These are phyloP conservation scores for Lucilia sericata DNA, from an alignment of 1,140 invertebrate species.

Conservation along the genomic window DNA sequence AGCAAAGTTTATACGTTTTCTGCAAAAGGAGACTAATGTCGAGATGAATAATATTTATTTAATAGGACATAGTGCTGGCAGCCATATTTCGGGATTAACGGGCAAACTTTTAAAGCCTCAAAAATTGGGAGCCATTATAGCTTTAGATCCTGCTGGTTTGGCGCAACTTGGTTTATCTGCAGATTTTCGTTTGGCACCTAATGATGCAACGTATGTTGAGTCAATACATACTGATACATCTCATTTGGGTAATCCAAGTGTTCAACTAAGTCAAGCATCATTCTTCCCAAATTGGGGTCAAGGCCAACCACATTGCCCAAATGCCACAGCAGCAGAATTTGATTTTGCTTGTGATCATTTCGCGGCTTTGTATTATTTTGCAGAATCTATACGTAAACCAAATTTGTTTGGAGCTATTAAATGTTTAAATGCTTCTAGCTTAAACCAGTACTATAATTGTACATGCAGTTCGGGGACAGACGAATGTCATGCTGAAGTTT, in stretches of 20 bases:
- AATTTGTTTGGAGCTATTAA: conserved; percentile 55
- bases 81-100: conserved; percentile 69
- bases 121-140: conserved; percentile 65
- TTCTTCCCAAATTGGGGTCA: conserved; percentile 78
- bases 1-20: conserved; percentile 57
- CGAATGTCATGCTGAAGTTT: conserved; percentile 52
- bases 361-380: conserved; percentile 62
- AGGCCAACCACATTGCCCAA: conserved; percentile 76
- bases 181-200: conserved; percentile 69
- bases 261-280: conserved; percentile 75
- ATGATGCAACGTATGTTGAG: conserved; percentile 78
- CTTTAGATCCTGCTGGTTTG: conserved; percentile 71
- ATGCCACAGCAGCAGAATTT: conserved; percentile 62
- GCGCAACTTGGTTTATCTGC: conserved; percentile 60
- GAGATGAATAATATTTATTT: conserved; percentile 63
- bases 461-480: conserved; percentile 21
- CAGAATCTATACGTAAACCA: conserved; percentile 57
- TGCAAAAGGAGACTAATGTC: conserved; percentile 67
- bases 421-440: conserved; percentile 53
- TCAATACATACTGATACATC: conserved; percentile 80
- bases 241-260: conserved; percentile 69
- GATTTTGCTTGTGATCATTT: conserved; percentile 64
- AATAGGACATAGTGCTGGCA: conserved; percentile 70
- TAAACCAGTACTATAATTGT: conserved; percentile 32
- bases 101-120: conserved; percentile 59